These are phyloP conservation scores for Cnemophilus loriae DNA, from an alignment of 2,113 vertebrate species.

Conservation along the genomic window DNA sequence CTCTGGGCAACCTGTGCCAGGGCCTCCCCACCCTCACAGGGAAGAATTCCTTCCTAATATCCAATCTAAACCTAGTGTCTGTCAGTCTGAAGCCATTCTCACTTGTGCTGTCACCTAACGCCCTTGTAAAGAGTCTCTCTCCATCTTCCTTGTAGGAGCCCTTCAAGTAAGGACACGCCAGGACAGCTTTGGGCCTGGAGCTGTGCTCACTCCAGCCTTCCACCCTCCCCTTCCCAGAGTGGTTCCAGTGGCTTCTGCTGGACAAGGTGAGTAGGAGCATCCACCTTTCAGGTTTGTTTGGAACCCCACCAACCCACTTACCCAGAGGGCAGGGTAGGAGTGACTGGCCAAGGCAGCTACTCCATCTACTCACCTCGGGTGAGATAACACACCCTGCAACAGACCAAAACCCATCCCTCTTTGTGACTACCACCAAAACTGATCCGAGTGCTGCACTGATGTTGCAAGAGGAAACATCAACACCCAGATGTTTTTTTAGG, in stretches of 20 bases:
- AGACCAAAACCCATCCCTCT: background rate
- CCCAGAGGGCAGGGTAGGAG: background rate
- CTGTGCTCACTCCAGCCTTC: background rate
- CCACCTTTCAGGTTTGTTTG: background rate
- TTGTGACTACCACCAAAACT: background rate
- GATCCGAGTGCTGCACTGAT: background rate
- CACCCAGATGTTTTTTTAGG: background rate
- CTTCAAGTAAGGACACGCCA: background rate
- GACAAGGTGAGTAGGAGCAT: background rate
- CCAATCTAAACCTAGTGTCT: background rate
- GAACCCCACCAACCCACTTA: background rate
- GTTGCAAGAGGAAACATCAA: background rate
- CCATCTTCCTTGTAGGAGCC: background rate
- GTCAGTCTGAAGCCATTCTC: background rate
- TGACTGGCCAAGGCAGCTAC: background rate
- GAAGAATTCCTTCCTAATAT: background rate
- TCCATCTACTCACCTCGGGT: background rate
- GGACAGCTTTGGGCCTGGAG: background rate
- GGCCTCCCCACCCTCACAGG: fast-evolving
- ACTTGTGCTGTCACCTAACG: background rate
- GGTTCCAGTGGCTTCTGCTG: background rate
- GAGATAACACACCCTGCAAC: background rate
- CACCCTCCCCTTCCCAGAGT: background rate
- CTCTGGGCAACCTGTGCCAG: background rate
- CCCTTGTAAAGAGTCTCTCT: background rate